Percentiles rank a stretch among this genome's conserved stretches.
phyloP scores from a whole-genome alignment of 1,140 invertebrate species.

The Trachelipus rathkii region DNA sequence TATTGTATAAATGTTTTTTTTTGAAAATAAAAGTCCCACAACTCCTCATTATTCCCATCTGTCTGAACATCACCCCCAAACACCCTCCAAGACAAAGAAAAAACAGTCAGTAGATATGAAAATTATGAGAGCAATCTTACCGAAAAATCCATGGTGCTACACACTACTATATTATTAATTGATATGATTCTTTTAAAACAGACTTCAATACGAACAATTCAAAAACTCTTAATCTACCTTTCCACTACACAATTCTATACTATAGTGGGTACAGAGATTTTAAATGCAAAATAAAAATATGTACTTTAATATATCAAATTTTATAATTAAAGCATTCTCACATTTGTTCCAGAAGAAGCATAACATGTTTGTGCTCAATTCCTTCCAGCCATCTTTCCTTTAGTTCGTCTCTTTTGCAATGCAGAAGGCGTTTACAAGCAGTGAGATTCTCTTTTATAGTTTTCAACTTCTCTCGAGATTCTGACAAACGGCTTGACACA shows the following conservation, averaged over 20 bases:
- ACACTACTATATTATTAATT: too few relatives aligned
- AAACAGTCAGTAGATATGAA: too few relatives aligned
- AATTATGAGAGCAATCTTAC: too few relatives aligned
- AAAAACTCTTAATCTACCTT: neutral
- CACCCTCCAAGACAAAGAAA: too few relatives aligned
- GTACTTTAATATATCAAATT: neutral
- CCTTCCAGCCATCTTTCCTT: conserved; percentile 88
- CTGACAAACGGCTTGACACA: conserved; percentile 70
- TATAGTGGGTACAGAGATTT: neutral
- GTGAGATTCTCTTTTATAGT: conserved; percentile 82
- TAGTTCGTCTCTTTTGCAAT: conserved; percentile 87
- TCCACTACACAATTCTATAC: neutral
- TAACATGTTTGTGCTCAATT: conserved; percentile 83
- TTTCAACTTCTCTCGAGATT: conserved; percentile 74
- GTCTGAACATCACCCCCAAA: too few relatives aligned
- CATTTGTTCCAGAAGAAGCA: conserved; percentile 81
- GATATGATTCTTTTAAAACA: too few relatives aligned
- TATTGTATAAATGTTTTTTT: too few relatives aligned
- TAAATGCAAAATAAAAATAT: neutral
- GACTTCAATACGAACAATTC: too few relatives aligned
- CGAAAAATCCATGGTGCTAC: too few relatives aligned
- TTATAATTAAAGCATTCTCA: conserved; percentile 9
- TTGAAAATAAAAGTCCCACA: too few relatives aligned
- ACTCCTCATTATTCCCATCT: too few relatives aligned
- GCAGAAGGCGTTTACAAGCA: conserved; percentile 82